phyloP scores from a whole-genome alignment of 2,888 invertebrate species.

The Xanthia icteritia region DNA sequence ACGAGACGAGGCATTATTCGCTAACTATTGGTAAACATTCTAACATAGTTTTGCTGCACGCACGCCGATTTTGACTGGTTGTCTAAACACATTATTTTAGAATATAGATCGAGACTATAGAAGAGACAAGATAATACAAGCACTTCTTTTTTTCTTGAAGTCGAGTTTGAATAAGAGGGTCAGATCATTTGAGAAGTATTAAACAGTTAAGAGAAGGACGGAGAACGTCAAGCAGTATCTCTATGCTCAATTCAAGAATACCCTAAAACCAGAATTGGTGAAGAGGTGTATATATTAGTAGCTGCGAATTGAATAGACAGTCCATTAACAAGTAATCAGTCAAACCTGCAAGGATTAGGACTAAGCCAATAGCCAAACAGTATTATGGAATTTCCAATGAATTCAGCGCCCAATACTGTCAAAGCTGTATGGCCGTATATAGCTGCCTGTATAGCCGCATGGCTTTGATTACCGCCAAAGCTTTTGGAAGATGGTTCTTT shows the following conservation, averaged over 20 bases:
- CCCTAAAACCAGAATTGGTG: not conserved
- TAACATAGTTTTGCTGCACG: conserved; percentile 32
- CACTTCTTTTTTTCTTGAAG: not conserved
- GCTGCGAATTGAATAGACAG: conserved; percentile 6
- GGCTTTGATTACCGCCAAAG: conserved; percentile 27
- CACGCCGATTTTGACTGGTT: conserved; percentile 32
- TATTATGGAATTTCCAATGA: conserved; percentile 30
- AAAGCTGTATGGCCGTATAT: conserved; percentile 9
- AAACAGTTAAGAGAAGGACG: not conserved
- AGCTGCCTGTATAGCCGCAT: conserved; percentile 4
- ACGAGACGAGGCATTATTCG: conserved; percentile 47
- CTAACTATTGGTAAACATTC: conserved; percentile 55
- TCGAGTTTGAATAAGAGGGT: not conserved
- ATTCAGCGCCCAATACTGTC: conserved; percentile 35
- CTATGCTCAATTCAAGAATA: not conserved
- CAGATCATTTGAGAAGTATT: not conserved
- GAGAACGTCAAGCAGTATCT: not conserved
- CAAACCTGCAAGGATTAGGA: conserved; percentile 30
- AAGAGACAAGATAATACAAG: no score
- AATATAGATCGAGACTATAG: not conserved
- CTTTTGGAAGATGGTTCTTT: conserved; percentile 22
- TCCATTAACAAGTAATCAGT: conserved; percentile 37
- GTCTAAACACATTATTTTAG: not conserved
- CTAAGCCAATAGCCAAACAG: conserved; percentile 26
- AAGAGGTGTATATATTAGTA: not conserved